Base-by-base conservation (phyloP, 1,140 invertebrate genomes). In the Drosophila orosa region DNA sequence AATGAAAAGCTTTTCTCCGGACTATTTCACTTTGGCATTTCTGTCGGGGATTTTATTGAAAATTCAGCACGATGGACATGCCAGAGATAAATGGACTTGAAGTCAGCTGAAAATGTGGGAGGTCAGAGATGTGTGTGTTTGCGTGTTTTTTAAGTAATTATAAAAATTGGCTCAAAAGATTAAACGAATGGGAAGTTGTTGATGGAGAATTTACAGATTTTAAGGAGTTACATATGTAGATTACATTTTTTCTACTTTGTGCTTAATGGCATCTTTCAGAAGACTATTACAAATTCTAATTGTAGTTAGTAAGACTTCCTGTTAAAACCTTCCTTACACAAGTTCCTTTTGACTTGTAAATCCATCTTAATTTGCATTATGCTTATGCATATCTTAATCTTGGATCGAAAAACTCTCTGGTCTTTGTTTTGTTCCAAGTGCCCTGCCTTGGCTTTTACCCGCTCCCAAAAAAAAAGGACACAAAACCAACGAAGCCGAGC, bases 1-100 rank as follows among this genome's bases (percentile, higher is more conserved):
- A 79, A 80, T 74, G 42, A 74, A 79, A 79, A 79, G 61, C 65
- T 74, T 68, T 47, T 5, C 22, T 17, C 42, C 3, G 25, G 27
- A 33, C 69, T 74, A 57, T 73, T 74, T 67, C 54, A 45, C 35
- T 77, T 62, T 61, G 63, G 33, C 57, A 57, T 57, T 79, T 55
- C 48, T 27, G 44, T 42, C 9, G 33, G 29, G 17, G 35, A 31
- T 59, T 56, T 48, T 44, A 52, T 52, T 61, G 42, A 35, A 80
- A 57, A 27, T 45, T 57, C 17, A 45, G 24, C 37, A 35, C 45
- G 60, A 56, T 80, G 65, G 39, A 68, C 65, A 55, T 24, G 63
- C 45, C 48, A 27, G 40, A 72, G 40, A 71, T 71, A 71, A 72
- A 58, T 39, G 66, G 42, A 39, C 22, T 44, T 37, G 24, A 40